Evolutionary conservation across 2,888 invertebrate genomes (phyloP).

Genomic region (Ormyrus labotus): DNA sequence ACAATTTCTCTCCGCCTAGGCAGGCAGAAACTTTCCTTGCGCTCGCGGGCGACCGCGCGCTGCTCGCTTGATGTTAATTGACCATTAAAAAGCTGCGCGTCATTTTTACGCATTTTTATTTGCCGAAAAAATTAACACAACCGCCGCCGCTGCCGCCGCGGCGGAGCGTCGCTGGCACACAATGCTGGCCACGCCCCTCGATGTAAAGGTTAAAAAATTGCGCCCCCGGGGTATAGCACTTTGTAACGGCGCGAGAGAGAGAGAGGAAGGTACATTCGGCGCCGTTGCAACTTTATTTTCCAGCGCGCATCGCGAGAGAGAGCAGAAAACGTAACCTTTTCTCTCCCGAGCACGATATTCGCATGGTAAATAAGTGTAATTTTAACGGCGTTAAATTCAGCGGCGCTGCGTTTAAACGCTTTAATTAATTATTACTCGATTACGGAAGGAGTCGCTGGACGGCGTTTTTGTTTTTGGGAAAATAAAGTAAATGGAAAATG

Average conservation of each 20-base stretch:
- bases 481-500: too few species aligned
- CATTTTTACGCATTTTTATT: slow-evolving; percentile 27
- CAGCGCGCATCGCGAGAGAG: background rate
- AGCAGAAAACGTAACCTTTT: too few species aligned
- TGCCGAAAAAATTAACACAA: slow-evolving; percentile 20
- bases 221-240: slow-evolving; percentile 35
- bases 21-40: background rate
- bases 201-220: slow-evolving; percentile 28
- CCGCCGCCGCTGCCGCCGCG: background rate
- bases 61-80: slow-evolving; percentile 1
- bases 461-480: too few species aligned
- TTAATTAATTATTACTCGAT: too few species aligned
- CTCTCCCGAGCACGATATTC: background rate
- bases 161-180: background rate
- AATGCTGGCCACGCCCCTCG: background rate
- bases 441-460: too few species aligned
- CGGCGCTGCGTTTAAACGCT: too few species aligned
- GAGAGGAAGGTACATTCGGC: slow-evolving; percentile 16
- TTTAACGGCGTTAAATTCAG: background rate
- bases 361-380: slow-evolving; percentile 22
- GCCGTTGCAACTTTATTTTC: slow-evolving; percentile 42
- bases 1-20: too few species aligned
- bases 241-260: slow-evolving; percentile 32
- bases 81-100: slow-evolving; percentile 17
- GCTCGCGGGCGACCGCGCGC: background rate